A percentile compares a stretch with the other conserved stretches of the same genome.
Evolutionary conservation across 2,888 invertebrate genomes (phyloP).

Genomic region (Aspidapion aeneum): DNA sequence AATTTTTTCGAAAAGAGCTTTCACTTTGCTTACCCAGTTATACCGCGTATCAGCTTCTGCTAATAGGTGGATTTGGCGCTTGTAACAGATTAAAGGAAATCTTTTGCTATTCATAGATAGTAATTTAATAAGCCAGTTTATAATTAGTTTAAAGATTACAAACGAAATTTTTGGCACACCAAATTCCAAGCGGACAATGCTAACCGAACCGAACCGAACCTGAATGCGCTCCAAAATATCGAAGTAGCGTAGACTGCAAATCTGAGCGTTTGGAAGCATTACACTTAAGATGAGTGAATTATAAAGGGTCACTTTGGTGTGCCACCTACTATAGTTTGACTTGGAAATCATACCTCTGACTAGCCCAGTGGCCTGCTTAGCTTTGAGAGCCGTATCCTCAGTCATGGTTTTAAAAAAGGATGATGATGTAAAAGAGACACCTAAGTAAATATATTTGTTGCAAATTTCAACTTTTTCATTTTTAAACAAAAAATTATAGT

Average conservation of each 20-base stretch:
- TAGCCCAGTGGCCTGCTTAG: not conserved
- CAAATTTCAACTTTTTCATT: not conserved
- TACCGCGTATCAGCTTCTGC: not conserved
- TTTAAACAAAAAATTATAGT: not conserved
- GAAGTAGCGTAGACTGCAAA: too few species aligned
- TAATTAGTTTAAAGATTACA: too few species aligned
- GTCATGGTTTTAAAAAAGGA: not conserved
- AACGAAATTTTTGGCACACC: not conserved
- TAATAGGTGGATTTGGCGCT: not conserved
- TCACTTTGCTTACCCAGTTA: not conserved
- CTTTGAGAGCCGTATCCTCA: not conserved
- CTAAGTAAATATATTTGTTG: not conserved
- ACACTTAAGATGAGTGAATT: not conserved
- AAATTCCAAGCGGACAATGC: not conserved
- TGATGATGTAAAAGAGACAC: not conserved
- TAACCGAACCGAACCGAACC: not conserved
- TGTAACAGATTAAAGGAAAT: not conserved
- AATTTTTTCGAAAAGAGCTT: not conserved
- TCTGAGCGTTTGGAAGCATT: not conserved
- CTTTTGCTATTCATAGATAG: not conserved
- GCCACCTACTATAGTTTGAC: not conserved
- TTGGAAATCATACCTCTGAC: not conserved
- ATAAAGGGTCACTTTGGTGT: not conserved
- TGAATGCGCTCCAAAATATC: not conserved
- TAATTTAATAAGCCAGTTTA: not conserved